Base-by-base conservation (phyloP, 2,113 vertebrate species). In the Leucosticte australis region DNA sequence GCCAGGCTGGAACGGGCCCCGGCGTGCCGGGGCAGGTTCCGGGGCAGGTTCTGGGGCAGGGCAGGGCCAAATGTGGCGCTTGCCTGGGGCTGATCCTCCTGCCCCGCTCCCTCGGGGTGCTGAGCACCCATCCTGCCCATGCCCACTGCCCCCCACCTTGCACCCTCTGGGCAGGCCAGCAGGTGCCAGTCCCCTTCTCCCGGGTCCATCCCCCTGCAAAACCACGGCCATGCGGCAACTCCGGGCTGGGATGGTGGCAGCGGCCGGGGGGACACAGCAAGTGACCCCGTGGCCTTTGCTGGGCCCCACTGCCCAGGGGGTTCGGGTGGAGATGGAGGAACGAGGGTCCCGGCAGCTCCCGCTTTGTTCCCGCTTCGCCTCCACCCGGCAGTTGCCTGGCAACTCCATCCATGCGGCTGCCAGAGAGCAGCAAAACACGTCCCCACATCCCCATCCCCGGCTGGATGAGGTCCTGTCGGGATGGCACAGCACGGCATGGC, bases 331-430 rank as follows among this genome's bases (percentile, higher is more conserved):
- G 62, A 21, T 10, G 73, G 39, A 62, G 31, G 73, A 64, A 50
- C 0, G 35, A 71, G 60, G 74, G 76, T 87, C 90, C 85, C 26
- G 1, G 57, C 64, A 10, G 83, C 67, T 90, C 89, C 79, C 0
- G 76, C 88, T 94, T 95, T 94, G 88, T 92, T 97, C 90, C 97
- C 69, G 80, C 94, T 95, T 97, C 84, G 89, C 96, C 96, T 96
- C 95, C 97, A 89, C 96, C 97, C 97, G 41, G 93, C 60, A 79
- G 98, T 98, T 98, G 98, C 98, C 93, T 98, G 97, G 98, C 97
- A 98, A 98, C 98, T 82, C 97, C 91, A 95, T 97, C 96, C 92
- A 31, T 64, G 89, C 87, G 28, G 65, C 87, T 60, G 65, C 41
- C 18, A 47, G 60, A 53, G 86, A 89, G 53, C 80, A 2, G 77